These are phyloP conservation scores for Callyntrura guangdongensis DNA, from an alignment of 2,888 invertebrate species.

Conservation along the genomic window DNA sequence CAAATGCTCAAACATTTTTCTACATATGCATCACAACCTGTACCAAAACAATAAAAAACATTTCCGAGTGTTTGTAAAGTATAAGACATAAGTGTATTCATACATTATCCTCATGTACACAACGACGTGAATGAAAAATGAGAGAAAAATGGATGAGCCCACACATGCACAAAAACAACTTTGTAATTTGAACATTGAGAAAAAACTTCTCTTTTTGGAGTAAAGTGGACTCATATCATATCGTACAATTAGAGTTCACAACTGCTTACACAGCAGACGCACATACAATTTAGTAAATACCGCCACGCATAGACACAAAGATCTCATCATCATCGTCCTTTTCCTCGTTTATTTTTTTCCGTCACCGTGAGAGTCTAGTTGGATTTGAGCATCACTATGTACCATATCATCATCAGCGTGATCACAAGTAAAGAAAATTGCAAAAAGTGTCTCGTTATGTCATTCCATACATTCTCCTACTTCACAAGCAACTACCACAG, in stretches of 20 bases:
- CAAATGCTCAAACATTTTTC: background rate
- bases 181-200: slow-evolving; percentile 52
- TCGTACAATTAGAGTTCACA: slow-evolving; percentile 56
- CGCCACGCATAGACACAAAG: slow-evolving; percentile 11
- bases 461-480: slow-evolving; percentile 46
- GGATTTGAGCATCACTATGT: slow-evolving; percentile 18
- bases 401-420: slow-evolving; percentile 23
- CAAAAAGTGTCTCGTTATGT: slow-evolving; percentile 70
- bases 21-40: background rate
- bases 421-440: slow-evolving; percentile 59
- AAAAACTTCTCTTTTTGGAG: slow-evolving; percentile 28
- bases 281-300: slow-evolving; percentile 56
- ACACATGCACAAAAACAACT: slow-evolving; percentile 7
- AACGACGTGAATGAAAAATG: slow-evolving; percentile 67
- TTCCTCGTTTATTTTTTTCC: slow-evolving; percentile 46
- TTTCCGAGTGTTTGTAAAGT: background rate
- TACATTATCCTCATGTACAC: background rate
- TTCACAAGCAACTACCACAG: slow-evolving; percentile 48
- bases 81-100: background rate
- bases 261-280: background rate
- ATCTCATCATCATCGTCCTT: slow-evolving; percentile 17
- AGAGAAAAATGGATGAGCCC: slow-evolving; percentile 49
- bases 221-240: slow-evolving; percentile 57
- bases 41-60: background rate
- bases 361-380: slow-evolving; percentile 69